Evolutionary conservation across 2,113 vertebrate genomes (phyloP).

Genomic region (Empidonax alnorum): DNA sequence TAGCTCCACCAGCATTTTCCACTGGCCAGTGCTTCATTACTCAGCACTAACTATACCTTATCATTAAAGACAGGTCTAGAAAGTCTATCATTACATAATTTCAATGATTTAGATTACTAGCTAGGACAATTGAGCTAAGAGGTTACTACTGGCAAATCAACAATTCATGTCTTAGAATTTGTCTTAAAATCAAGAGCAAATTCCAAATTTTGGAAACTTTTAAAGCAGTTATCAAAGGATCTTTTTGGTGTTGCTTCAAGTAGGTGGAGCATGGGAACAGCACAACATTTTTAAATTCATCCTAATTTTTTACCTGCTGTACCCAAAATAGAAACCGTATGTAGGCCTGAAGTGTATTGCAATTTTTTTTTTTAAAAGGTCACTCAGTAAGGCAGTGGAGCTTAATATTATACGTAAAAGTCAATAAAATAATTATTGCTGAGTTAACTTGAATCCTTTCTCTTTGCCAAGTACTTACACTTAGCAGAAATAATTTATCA

Average conservation of each 20-base stretch:
- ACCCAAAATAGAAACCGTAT: neutral
- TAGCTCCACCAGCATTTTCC: neutral
- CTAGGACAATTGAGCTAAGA: neutral
- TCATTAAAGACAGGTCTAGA: neutral
- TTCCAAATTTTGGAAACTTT: neutral
- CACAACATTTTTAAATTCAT: neutral
- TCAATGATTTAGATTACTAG: neutral
- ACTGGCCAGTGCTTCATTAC: neutral
- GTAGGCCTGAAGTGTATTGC: neutral
- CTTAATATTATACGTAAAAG: neutral
- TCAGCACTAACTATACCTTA: constrained; percentile 1
- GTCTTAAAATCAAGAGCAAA: neutral
- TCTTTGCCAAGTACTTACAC: neutral
- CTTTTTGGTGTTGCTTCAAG: neutral
- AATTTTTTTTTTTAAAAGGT: neutral
- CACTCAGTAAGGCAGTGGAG: neutral
- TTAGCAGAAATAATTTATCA: neutral
- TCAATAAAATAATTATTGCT: neutral
- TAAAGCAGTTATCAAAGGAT: neutral
- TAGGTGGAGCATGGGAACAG: neutral
- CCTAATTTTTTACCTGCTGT: neutral
- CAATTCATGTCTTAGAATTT: neutral
- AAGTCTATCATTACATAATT: neutral
- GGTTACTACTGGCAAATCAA: neutral
- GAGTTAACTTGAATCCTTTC: neutral